Percentiles rank a stretch among this genome's conserved stretches.
Evolutionary conservation across 2,113 vertebrate species (phyloP).

Genomic region (Apus apus): DNA sequence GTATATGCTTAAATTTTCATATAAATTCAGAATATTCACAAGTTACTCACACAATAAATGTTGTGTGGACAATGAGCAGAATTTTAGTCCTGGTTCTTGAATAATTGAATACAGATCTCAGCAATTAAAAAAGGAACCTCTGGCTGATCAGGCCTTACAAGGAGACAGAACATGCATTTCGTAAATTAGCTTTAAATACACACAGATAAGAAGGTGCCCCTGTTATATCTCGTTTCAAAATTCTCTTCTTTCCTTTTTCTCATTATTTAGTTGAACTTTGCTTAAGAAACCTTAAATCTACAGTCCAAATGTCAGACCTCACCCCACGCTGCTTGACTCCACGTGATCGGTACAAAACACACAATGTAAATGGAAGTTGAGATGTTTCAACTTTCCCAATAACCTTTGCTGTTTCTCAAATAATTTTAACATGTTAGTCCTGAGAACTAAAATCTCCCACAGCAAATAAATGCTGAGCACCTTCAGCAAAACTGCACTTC

Average conservation of each 20-base stretch:
- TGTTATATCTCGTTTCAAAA: neutral
- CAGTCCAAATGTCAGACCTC: conserved; percentile 5
- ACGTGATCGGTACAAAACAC: neutral
- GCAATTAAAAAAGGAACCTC: neutral
- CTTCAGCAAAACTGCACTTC: neutral
- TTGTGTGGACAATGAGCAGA: neutral
- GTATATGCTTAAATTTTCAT: neutral
- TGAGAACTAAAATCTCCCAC: neutral
- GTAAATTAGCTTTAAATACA: neutral
- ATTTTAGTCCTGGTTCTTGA: neutral
- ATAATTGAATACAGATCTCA: neutral
- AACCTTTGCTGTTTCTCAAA: neutral
- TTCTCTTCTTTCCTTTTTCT: neutral
- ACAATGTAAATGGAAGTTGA: neutral
- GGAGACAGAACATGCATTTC: neutral
- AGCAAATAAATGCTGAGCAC: neutral
- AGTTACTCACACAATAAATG: neutral
- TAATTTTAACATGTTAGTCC: neutral
- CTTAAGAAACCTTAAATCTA: conserved; percentile 8
- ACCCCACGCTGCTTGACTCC: neutral
- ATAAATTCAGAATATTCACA: neutral
- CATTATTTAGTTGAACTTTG: conserved; percentile 4
- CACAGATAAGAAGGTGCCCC: neutral
- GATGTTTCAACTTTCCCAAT: neutral
- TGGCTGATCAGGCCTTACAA: neutral